phyloP scores from a whole-genome alignment of 2,113 vertebrate species.

The Cathartes aura region DNA sequence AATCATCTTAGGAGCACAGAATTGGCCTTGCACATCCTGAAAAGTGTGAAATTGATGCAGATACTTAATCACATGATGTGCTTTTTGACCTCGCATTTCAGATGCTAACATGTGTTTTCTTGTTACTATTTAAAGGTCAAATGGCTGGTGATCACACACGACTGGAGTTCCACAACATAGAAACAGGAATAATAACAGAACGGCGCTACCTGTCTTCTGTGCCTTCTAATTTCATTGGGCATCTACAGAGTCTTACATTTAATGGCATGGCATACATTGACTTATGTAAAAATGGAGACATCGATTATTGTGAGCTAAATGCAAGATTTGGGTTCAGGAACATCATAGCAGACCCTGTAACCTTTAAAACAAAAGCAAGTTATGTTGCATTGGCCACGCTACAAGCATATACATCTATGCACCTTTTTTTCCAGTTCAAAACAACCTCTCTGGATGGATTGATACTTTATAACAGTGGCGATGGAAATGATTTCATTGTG shows the following conservation, averaged over 20 bases:
- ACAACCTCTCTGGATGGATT: constrained; percentile 96
- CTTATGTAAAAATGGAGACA: constrained; percentile 98
- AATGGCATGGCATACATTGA: constrained; percentile 99
- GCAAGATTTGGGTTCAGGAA: constrained; percentile 97
- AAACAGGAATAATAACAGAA: constrained; percentile 98
- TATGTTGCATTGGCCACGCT: constrained; percentile 92
- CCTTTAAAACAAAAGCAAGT: constrained; percentile 97
- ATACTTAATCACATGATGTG: neutral
- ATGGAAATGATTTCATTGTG: constrained; percentile 98
- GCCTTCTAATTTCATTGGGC: constrained; percentile 98
- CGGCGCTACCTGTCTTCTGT: constrained; percentile 91
- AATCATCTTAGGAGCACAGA: neutral
- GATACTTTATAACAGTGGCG: constrained; percentile 96
- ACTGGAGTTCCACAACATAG: constrained; percentile 98
- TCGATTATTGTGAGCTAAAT: constrained; percentile 98
- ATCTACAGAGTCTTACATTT: constrained; percentile 95
- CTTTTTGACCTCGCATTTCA: neutral
- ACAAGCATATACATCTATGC: constrained; percentile 98
- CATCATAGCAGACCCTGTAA: constrained; percentile 97
- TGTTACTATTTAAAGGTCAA: constrained; percentile 83
- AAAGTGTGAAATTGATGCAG: neutral
- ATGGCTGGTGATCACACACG: constrained; percentile 98
- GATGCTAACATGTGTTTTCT: constrained; percentile 37
- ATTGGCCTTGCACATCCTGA: neutral
- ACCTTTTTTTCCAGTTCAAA: constrained; percentile 99